phyloP scores from a whole-genome alignment of 2,113 vertebrate species.

The Ceyx melanurus region DNA sequence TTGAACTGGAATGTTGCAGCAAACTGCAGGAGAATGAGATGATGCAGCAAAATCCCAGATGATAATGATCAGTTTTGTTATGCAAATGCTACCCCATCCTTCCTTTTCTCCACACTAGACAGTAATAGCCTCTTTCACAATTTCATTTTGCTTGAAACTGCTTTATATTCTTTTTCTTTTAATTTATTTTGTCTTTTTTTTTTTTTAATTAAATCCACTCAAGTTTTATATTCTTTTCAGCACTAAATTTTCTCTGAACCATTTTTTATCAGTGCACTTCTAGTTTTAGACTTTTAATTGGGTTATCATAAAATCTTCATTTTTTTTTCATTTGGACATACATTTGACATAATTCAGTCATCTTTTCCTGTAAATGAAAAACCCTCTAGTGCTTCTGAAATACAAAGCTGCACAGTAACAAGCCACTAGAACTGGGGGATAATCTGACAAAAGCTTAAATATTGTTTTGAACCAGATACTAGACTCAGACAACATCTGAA shows the following conservation, averaged over 20 bases:
- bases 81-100: background rate
- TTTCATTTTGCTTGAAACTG: background rate
- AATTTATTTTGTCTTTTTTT: background rate
- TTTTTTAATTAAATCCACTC: background rate
- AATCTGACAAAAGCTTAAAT: background rate
- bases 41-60: background rate
- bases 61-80: background rate
- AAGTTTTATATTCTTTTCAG: background rate
- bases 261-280: background rate
- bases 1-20: background rate
- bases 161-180: background rate
- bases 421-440: background rate
- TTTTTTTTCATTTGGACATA: slow-evolving; percentile 19
- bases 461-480: background rate
- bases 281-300: slow-evolving; percentile 28
- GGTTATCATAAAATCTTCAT: background rate
- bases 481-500: background rate
- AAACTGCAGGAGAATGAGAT: background rate
- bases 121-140: background rate
- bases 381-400: background rate
- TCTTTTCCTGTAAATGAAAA: slow-evolving; percentile 8
- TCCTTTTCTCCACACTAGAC: background rate
- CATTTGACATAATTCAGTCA: background rate
- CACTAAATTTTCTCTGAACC: background rate
- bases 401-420: background rate